Evolutionary conservation across 2,113 vertebrate genomes (phyloP), one percentile per base, ranked within the genome.

Genomic region (Varanus salvator): DNA sequence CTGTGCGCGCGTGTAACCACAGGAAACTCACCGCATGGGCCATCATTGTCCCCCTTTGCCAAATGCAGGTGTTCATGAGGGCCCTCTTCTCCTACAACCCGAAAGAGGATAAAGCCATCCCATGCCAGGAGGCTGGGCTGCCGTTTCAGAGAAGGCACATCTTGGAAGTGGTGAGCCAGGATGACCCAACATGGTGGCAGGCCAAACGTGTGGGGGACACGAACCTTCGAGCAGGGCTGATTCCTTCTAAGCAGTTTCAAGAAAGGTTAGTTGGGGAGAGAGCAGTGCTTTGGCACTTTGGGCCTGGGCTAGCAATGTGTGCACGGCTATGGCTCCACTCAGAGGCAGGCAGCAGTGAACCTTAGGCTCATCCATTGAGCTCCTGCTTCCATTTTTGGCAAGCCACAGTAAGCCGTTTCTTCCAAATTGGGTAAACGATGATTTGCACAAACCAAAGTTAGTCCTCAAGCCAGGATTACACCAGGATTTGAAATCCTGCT

Each of bases 131-230:
- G 92, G 98, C 98, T 0, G 99, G 99, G 64, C 97, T 99, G 94
- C 98, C 98, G 0, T 99, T 99, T 87, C 97, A 97, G 48, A 95
- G 96, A 1, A 95, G 98, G 8, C 98, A 99, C 29, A 90, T 99
- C 88, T 97, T 99, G n/a, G 98, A 99, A 91, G 98, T 99, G 50
- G 98, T 99, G 1, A 98, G 98, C 95, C 98, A 98, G 80, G 98
- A 99, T 0, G 99, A 99, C 50, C 95, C 97, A 85, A 99, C 98
- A 0, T 99, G 99, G 98, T 99, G 98, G 99, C 99, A 99, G 95
- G 99, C 99, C 84, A 99, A 99, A 93, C 97, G 97, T 74, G 97
- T 99, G 4, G 98, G 98, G 11, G 98, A 99, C 87, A 98, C 97
- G 74, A 99, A 98, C 95, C 98, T 99, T 89, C 97, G 98, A 0